phyloP scores from a whole-genome alignment of 2,113 vertebrate species.

The Sturnira hondurensis region DNA sequence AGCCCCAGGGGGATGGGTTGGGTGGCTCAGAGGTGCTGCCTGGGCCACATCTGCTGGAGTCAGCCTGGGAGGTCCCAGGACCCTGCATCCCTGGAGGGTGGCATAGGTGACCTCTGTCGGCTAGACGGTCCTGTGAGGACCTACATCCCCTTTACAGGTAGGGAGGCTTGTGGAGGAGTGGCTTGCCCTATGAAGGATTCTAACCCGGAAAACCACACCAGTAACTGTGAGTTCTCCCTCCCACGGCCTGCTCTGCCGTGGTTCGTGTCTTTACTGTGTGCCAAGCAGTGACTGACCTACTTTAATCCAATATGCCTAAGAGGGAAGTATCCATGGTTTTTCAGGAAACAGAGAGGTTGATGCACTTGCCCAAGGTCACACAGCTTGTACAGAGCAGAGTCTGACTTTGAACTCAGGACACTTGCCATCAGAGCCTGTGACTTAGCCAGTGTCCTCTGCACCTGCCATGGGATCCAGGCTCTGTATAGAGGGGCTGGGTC shows the following conservation, averaged over 20 bases:
- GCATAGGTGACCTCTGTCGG: accelerated
- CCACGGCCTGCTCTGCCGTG: neutral
- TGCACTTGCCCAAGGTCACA: neutral
- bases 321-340: neutral
- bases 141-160: neutral
- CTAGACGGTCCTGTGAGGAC: neutral
- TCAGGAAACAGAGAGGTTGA: neutral
- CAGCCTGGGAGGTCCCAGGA: neutral
- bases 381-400: neutral
- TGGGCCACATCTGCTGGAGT: neutral
- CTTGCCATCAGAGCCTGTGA: neutral
- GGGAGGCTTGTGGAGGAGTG: neutral
- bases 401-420: neutral
- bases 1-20: neutral
- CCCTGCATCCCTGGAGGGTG: neutral
- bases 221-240: neutral
- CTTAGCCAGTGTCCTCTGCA: neutral
- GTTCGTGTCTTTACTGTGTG: neutral
- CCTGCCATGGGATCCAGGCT: neutral
- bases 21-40: neutral
- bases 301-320: neutral
- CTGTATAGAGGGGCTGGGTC: neutral
- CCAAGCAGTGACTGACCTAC: neutral
- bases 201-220: too few relatives aligned
- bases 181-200: neutral